Conservation (phyloP, 35 echinoderm and acorn worm species). For the Lytechinus pictus region DNA sequence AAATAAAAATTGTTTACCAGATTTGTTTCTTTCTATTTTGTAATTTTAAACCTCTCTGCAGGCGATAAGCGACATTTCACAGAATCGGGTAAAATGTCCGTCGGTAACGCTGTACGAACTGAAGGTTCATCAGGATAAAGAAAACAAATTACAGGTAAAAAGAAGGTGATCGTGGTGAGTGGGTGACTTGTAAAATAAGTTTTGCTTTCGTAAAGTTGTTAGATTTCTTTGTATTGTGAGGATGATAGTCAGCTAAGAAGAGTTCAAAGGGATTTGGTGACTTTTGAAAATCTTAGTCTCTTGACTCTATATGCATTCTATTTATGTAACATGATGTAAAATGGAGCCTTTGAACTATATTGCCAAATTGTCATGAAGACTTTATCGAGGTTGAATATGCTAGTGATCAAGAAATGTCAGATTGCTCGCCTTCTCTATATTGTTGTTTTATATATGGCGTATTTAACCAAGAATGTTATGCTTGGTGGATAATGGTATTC, state of each 20-base stretch:
- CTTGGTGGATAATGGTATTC: too few relatives aligned
- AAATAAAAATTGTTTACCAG: not conserved
- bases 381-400: too few relatives aligned
- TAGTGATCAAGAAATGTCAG: too few relatives aligned
- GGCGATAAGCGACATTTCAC: constrained; percentile 81
- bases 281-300: too few relatives aligned
- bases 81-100: constrained; percentile 55
- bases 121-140: constrained; percentile 89
- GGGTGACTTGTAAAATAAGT: not conserved
- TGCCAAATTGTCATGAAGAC: too few relatives aligned
- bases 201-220: not conserved
- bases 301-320: too few relatives aligned
- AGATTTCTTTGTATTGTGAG: not conserved
- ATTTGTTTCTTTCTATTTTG: not conserved
- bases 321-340: too few relatives aligned
- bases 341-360: too few relatives aligned
- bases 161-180: not conserved
- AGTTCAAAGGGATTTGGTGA: too few relatives aligned
- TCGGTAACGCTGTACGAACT: constrained; percentile 78
- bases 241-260: not conserved
- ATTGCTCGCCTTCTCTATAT: too few relatives aligned
- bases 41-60: constrained; percentile 13
- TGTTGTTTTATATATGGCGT: too few relatives aligned
- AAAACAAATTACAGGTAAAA: constrained; percentile 96
- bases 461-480: too few relatives aligned